Evolutionary conservation across 2,113 vertebrate genomes (phyloP).

Genomic region (Thermophis baileyi): DNA sequence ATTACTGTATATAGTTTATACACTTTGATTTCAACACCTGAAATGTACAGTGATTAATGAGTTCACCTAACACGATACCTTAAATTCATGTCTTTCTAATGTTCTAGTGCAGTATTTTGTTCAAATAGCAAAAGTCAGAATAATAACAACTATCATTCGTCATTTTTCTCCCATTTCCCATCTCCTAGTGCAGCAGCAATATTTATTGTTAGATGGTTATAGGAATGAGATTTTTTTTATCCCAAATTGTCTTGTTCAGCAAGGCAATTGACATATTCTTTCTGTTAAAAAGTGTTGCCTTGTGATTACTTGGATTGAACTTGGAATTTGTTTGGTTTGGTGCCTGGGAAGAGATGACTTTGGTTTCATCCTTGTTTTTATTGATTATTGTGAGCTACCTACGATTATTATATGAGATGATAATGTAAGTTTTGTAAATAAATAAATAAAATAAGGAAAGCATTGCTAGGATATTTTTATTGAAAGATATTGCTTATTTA

Average conservation of each 20-base stretch:
- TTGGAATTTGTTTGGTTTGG: not conserved
- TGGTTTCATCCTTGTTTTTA: not conserved
- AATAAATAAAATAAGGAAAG: not conserved
- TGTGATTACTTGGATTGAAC: not conserved
- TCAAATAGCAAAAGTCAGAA: not conserved
- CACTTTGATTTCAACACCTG: too few species aligned
- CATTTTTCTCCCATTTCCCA: not conserved
- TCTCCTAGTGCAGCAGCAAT: not conserved
- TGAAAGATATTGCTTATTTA: not conserved
- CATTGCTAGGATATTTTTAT: not conserved
- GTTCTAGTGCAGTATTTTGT: not conserved
- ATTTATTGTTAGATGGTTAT: not conserved
- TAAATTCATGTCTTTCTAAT: not conserved
- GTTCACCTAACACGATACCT: not conserved
- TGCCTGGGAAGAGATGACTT: not conserved
- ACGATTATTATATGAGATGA: not conserved
- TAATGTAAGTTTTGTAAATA: not conserved
- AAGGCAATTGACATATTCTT: not conserved
- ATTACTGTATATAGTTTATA: not conserved
- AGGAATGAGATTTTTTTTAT: not conserved
- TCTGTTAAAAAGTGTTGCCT: not conserved
- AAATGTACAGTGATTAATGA: not conserved
- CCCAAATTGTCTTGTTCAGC: not conserved
- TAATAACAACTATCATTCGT: not conserved
- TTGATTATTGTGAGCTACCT: not conserved